Evolutionary conservation across 2,113 vertebrate species (phyloP).

Genomic region (Ptyas mucosa): DNA sequence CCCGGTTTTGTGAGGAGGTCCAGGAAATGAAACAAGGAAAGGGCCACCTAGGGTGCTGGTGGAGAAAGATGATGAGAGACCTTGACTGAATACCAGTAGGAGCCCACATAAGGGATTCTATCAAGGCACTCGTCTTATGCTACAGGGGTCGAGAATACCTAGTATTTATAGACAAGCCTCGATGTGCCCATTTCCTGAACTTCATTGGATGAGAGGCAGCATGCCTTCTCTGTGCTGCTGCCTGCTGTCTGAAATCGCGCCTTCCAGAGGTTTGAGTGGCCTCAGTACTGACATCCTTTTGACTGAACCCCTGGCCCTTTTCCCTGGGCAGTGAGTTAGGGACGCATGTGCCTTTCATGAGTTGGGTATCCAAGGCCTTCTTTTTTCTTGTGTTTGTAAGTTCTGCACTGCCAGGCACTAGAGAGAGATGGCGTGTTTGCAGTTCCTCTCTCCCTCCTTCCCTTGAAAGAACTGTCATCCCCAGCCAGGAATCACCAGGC

Average conservation of each 20-base stretch:
- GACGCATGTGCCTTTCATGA: background rate
- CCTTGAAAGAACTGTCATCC: background rate
- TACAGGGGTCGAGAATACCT: background rate
- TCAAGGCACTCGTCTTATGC: background rate
- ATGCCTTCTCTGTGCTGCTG: background rate
- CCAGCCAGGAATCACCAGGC: background rate
- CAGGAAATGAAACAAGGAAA: background rate
- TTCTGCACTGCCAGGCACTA: background rate
- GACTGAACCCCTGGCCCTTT: background rate
- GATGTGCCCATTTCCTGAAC: background rate
- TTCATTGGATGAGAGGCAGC: background rate
- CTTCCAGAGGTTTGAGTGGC: background rate
- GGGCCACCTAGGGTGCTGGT: background rate
- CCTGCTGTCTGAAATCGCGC: background rate
- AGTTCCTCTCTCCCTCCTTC: background rate
- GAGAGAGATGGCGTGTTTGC: background rate
- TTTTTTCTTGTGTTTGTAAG: background rate
- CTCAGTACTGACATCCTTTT: background rate
- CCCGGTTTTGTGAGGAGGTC: background rate
- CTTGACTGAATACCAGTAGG: background rate
- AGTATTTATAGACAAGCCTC: background rate
- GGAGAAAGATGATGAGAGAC: background rate
- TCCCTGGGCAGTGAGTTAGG: background rate
- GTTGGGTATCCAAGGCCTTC: background rate
- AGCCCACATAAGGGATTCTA: background rate